Percentiles rank a stretch among this genome's conserved stretches.
phyloP scores from a whole-genome alignment of 2,888 invertebrate species.

The Caenorhabditis doughertyi region DNA sequence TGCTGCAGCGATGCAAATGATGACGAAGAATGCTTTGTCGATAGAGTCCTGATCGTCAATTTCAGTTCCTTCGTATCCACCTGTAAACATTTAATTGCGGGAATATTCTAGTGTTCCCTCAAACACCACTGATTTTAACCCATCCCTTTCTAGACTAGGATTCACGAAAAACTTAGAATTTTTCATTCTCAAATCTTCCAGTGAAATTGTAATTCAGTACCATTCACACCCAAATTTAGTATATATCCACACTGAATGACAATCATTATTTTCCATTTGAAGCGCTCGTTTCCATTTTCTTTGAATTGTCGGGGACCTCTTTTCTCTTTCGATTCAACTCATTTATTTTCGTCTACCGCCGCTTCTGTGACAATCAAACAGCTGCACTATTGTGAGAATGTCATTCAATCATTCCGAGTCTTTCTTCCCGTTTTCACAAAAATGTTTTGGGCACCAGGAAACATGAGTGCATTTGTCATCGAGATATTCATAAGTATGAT shows the following conservation, averaged over 20 bases:
- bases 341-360: conserved; percentile 58
- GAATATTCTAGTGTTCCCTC: background rate
- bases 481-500: background rate
- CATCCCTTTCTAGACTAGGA: too few relatives aligned
- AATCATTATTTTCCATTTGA: conserved; percentile 24
- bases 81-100: conserved; percentile 41
- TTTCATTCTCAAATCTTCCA: background rate
- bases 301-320: conserved; percentile 34
- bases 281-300: conserved; percentile 9
- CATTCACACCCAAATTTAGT: background rate
- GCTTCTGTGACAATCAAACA: conserved; percentile 62
- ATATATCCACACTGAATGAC: background rate
- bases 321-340: conserved; percentile 47
- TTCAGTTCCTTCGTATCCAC: conserved; percentile 50
- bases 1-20: conserved; percentile 66
- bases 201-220: background rate
- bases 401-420: conserved; percentile 59
- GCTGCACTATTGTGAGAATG: conserved; percentile 57
- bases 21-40: conserved; percentile 62
- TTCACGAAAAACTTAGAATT: background rate
- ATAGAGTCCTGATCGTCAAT: conserved; percentile 56
- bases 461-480: conserved; percentile 4
- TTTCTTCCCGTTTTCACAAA: conserved; percentile 21
- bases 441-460: conserved; percentile 29
- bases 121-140: too few relatives aligned